These are phyloP conservation scores for Neodon shergylaensis DNA, from an alignment of 2,113 vertebrate species.

Conservation along the genomic window DNA sequence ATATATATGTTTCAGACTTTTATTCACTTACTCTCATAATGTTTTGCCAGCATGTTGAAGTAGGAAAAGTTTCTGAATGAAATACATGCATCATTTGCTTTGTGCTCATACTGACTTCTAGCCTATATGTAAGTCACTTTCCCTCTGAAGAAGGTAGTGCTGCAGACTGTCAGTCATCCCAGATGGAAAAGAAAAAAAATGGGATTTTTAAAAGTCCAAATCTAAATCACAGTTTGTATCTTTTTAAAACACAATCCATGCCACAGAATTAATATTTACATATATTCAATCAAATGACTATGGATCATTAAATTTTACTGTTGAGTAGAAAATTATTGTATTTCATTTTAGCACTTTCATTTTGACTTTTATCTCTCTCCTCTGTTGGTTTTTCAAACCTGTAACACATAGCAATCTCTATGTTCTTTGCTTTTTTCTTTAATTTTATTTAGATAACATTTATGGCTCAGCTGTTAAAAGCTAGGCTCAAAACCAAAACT, in stretches of 20 bases:
- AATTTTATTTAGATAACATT: no score
- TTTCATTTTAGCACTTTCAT: conserved; percentile 27
- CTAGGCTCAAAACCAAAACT: no score
- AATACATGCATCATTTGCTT: conserved; percentile 40
- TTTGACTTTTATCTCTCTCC: conserved; percentile 1
- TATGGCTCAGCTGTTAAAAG: no score
- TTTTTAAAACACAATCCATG: conserved; percentile 70
- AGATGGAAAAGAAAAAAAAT: conserved; percentile 41
- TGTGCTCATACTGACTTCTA: background rate
- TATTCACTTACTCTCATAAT: background rate
- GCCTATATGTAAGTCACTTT: background rate
- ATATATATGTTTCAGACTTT: conserved; percentile 19
- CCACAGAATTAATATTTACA: conserved; percentile 8
- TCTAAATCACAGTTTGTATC: conserved; percentile 52
- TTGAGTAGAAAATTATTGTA: conserved; percentile 16
- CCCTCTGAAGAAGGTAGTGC: background rate
- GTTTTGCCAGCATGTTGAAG: conserved; percentile 5
- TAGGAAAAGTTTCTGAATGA: background rate
- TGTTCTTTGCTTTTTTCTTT: background rate
- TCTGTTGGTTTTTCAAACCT: background rate
- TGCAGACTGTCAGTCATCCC: conserved; percentile 51
- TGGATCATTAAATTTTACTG: background rate
- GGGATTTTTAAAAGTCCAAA: conserved; percentile 53
- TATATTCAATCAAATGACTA: conserved; percentile 27
- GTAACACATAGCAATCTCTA: background rate